phyloP scores from a whole-genome alignment of 1,140 invertebrate species.

The Orius insidiosus region DNA sequence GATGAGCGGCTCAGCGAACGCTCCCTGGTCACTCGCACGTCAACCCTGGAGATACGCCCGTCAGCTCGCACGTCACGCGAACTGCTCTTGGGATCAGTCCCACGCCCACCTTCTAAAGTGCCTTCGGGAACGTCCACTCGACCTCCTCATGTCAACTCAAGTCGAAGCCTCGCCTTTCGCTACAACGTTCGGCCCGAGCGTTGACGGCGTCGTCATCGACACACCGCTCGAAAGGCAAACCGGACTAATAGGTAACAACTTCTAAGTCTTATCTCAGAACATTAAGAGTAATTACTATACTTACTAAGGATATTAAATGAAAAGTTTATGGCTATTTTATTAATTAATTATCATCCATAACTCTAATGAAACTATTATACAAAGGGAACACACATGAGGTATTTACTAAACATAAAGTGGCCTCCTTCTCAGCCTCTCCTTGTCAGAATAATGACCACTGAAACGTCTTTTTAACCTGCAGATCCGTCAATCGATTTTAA shows the following conservation, averaged over 20 bases:
- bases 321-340: too few species aligned
- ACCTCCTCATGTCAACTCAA: constrained; percentile 47
- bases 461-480: too few species aligned
- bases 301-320: too few species aligned
- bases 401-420: too few species aligned
- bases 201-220: constrained; percentile 81
- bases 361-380: too few species aligned
- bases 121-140: constrained; percentile 58
- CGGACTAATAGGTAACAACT: constrained; percentile 21
- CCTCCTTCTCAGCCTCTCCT: too few species aligned
- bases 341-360: too few species aligned
- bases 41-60: constrained; percentile 73
- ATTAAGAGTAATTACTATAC: too few species aligned
- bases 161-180: constrained; percentile 64
- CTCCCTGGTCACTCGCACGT: constrained; percentile 78
- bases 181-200: constrained; percentile 74
- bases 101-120: constrained; percentile 64
- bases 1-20: constrained; percentile 87
- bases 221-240: constrained; percentile 31
- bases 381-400: too few species aligned
- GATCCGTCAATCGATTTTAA: too few species aligned
- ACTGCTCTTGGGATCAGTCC: constrained; percentile 60
- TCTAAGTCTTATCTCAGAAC: neutral
- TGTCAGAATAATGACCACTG: too few species aligned
- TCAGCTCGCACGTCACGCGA: constrained; percentile 67